Evolutionary conservation across 1,140 invertebrate genomes (phyloP), one percentile per base, ranked within the genome.

Genomic region (Drosophila littoralis): DNA sequence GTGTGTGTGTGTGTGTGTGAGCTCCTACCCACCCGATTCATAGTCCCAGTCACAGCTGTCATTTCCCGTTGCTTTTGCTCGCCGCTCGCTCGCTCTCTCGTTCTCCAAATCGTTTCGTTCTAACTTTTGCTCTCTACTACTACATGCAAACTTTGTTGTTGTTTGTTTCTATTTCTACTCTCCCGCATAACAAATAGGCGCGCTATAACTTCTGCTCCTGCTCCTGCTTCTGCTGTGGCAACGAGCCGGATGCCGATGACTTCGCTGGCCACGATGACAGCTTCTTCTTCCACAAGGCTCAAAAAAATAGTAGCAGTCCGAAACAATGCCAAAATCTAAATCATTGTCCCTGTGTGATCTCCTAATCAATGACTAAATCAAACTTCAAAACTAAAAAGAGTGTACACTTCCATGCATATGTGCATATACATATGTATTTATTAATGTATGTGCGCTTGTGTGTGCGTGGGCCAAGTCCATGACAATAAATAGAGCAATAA

Each of bases 61-160:
- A 72, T 73, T 74, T 42, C 28, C 55, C 58, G 43, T 63, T 67
- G 70, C 55, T 64, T 55, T 64, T 51, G 22, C 36, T 50, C 50
- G 55, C 28, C 48, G 45, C 45, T 15, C 58, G 51, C 46, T 10
- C 17, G 35, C 42, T 42, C 48, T 58, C 36, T 83, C 50, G 65
- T 63, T 79, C 46, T 48, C 58, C 48, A 50, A 59, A 42, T 17
- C 50, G 33, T 63, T 55, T 42, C 54, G 57, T 59, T 66, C 65
- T 79, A 79, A 79, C 64, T 71, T 48, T 66, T 81, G 67, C 75
- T 72, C 75, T 78, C 69, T 60, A 61, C 51, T 83, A 79, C 76
- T 83, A 83, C 75, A 83, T 79, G 71, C 75, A 74, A 65, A 67
- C 55, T 82, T 82, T 82, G 76, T 83, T 83, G 71, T 65, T 83